These are phyloP conservation scores for Pogoniulus pusillus DNA, from an alignment of 2,797 vertebrate species.

Conservation along the genomic window DNA sequence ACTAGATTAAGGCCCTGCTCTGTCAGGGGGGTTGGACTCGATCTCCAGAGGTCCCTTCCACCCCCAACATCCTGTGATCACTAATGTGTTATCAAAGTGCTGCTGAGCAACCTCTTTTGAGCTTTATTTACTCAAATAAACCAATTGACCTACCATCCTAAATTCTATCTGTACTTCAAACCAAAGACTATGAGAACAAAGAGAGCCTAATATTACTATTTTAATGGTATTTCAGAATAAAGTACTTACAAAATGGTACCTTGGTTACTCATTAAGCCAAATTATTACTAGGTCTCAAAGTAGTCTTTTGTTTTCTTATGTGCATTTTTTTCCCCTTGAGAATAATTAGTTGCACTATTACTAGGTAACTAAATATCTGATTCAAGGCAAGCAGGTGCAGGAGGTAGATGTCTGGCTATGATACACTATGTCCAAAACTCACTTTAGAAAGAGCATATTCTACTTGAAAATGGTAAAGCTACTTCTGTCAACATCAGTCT, in stretches of 20 bases:
- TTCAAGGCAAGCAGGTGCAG: slow-evolving; percentile 33
- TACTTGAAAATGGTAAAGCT: not conserved
- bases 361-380: slow-evolving; percentile 45
- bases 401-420: slow-evolving; percentile 5
- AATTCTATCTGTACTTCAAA: slow-evolving; percentile 42
- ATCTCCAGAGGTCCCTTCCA: too few relatives aligned
- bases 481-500: not conserved
- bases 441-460: not conserved
- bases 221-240: slow-evolving; percentile 12
- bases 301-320: slow-evolving; percentile 11
- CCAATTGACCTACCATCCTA: not conserved
- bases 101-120: slow-evolving; percentile 17
- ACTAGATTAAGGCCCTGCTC: too few relatives aligned
- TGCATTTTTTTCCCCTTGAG: not conserved
- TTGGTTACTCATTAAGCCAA: slow-evolving; percentile 49
- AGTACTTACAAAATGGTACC: slow-evolving; percentile 7
- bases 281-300: not conserved
- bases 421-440: not conserved
- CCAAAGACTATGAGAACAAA: slow-evolving; percentile 48
- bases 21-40: too few relatives aligned
- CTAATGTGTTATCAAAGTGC: not conserved
- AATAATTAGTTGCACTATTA: slow-evolving; percentile 24
- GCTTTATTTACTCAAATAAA: not conserved
- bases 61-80: not conserved
- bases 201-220: slow-evolving; percentile 23